phyloP scores from a whole-genome alignment of 1,140 invertebrate species.

The Macrostomum lignano region DNA sequence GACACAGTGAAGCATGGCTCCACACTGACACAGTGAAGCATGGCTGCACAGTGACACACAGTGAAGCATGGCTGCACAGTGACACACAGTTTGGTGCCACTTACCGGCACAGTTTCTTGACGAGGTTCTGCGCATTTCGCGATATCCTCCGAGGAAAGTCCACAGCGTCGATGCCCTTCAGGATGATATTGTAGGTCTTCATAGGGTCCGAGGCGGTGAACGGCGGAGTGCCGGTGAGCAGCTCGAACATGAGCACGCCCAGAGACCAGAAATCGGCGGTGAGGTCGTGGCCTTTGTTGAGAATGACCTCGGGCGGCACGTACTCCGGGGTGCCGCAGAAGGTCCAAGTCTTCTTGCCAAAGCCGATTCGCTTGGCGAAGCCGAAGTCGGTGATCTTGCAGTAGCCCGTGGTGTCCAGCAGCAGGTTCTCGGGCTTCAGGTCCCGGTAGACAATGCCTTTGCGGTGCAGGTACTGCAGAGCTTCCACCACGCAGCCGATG shows the following conservation, averaged over 20 bases:
- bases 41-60: too few relatives aligned
- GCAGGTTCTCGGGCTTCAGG: conserved; percentile 78
- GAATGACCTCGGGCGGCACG: conserved; percentile 30
- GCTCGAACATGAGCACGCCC: conserved; percentile 91
- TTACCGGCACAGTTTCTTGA: conserved; percentile 17
- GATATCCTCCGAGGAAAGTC: conserved; percentile 45
- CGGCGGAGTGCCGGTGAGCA: conserved; percentile 43
- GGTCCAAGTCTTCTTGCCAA: conserved; percentile 53
- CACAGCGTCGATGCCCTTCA: conserved; percentile 73
- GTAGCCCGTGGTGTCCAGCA: conserved; percentile 62
- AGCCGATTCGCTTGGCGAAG: conserved; percentile 48
- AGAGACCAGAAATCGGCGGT: conserved; percentile 99
- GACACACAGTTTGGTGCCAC: not conserved
- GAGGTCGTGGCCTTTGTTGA: conserved; percentile 79
- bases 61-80: too few relatives aligned
- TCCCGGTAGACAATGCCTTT: conserved; percentile 89
- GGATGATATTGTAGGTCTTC: conserved; percentile 87
- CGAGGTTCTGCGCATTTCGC: conserved; percentile 19
- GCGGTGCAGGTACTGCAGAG: conserved; percentile 75
- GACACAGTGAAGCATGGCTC: too few relatives aligned
- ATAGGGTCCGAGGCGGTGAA: conserved; percentile 76
- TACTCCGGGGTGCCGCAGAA: conserved; percentile 85
- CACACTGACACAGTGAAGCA: too few relatives aligned
- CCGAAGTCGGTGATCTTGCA: conserved; percentile 95
- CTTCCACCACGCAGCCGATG: conserved; percentile 79